Base-by-base conservation (phyloP, 1,140 invertebrate species). In the Hesperophylax magnus region DNA sequence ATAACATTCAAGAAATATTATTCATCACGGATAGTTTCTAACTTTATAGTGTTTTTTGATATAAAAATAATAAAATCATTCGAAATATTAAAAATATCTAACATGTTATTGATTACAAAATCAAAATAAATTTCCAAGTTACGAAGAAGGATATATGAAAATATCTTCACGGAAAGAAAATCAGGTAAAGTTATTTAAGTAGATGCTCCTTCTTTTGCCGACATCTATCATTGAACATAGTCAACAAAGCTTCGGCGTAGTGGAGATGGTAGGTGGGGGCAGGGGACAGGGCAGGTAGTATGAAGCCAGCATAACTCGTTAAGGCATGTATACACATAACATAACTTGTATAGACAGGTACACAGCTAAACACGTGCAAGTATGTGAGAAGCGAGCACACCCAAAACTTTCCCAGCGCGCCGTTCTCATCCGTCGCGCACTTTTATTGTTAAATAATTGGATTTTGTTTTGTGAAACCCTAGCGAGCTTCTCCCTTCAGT, bases 391-490 rank as follows among this genome's bases (percentile, higher is more conserved):
- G 31, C 67, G 52, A 75, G 71, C 53, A 75, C 71, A 75, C 52
- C 71, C 71, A 27, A 79, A 69, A 79, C 18, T 79, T 71, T 79
- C 65, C 75, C 67, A 61, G 63, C 31, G 69, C 56, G 22, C 24
- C 24, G 67, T 83, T 82, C 75, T 80, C 82, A 78, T 83, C 77
- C 78, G 79, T 79, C 80, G 80, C 82, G 81, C 83, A 80, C 78
- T 84, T 84, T 84, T 84, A 84, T 84, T 84, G 83, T 84, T 82
- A 84, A 84, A 84, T 84, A 84, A 84, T 84, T 84, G 83, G 80
- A 84, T 82, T 82, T 84, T 82, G 83, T 84, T 84, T 84, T 82
- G 82, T 81, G 79, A 79, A 80, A 78, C 75, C 82, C 78, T 72
- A 78, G 81, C 77, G 56, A 54, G 71, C 60, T 60, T 18, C 27